phyloP scores from a whole-genome alignment of 2,888 invertebrate genomes.

The Molanna angustata region DNA sequence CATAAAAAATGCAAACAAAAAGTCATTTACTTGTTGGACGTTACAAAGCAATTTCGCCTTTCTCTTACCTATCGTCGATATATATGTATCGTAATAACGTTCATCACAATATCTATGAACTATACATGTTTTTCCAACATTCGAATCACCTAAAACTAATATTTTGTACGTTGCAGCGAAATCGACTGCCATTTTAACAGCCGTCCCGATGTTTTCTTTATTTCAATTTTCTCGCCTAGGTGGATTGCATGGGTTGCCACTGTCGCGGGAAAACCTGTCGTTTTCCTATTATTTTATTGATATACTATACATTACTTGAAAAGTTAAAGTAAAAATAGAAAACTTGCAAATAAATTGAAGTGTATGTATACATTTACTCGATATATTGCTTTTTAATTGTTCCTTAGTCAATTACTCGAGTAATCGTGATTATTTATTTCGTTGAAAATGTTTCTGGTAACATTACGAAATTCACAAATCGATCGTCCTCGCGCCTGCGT shows the following conservation, averaged over 20 bases:
- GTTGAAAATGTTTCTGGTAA: too few species aligned
- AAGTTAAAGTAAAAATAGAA: too few species aligned
- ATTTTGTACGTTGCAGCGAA: conserved; percentile 86
- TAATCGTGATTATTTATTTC: too few species aligned
- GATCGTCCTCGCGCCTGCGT: too few species aligned
- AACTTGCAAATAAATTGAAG: too few species aligned
- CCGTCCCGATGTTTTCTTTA: conserved; percentile 32
- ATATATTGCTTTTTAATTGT: too few species aligned
- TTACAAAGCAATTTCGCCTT: neutral
- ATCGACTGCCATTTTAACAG: conserved; percentile 73
- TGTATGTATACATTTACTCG: too few species aligned
- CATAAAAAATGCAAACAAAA: neutral
- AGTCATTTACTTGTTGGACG: neutral
- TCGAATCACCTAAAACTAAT: conserved; percentile 82
- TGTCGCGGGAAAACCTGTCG: too few species aligned
- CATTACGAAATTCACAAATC: too few species aligned
- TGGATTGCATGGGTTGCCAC: conserved; percentile 8
- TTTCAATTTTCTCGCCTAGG: conserved; percentile 10
- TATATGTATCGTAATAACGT: conserved; percentile 86
- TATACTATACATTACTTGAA: too few species aligned
- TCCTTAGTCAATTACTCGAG: too few species aligned
- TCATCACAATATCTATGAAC: conserved; percentile 89
- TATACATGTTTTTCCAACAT: conserved; percentile 88
- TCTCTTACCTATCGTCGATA: conserved; percentile 81
- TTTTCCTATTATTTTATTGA: too few species aligned